Conservation (phyloP, 2,888 invertebrate genomes). For the Mamestra brassicae region DNA sequence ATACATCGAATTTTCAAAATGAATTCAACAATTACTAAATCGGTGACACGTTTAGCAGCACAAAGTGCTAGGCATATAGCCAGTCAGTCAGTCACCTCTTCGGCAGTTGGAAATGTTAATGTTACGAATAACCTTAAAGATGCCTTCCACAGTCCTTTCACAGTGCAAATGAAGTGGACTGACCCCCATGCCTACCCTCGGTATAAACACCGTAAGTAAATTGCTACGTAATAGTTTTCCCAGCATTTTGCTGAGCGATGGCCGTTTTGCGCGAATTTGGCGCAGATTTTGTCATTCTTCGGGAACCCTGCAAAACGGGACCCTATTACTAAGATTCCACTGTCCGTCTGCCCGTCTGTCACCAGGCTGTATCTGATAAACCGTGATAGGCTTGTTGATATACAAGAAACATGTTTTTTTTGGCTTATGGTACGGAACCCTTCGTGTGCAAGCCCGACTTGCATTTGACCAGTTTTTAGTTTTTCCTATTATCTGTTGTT, state of each 20-base stretch:
- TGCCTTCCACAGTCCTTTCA: neutral
- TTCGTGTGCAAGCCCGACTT: no score
- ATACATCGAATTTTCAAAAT: neutral
- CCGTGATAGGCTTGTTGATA: no score
- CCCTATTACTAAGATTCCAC: no score
- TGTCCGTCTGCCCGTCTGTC: no score
- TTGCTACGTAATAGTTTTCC: neutral
- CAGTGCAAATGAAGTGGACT: neutral
- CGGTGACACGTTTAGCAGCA: rapidly evolving
- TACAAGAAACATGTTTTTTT: no score
- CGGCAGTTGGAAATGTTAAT: neutral
- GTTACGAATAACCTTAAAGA: neutral
- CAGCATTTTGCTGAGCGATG: neutral
- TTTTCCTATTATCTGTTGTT: no score
- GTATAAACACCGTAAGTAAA: neutral
- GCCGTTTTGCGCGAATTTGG: neutral
- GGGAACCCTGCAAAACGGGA: no score
- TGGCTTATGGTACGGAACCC: no score
- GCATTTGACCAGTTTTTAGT: no score
- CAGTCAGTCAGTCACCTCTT: neutral
- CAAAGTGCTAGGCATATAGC: neutral
- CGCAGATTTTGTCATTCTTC: no score
- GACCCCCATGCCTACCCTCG: neutral
- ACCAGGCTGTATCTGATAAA: no score
- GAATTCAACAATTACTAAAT: neutral